These are phyloP conservation scores for Drymonia ruficornis DNA, from an alignment of 2,888 invertebrate genomes.

Conservation along the genomic window DNA sequence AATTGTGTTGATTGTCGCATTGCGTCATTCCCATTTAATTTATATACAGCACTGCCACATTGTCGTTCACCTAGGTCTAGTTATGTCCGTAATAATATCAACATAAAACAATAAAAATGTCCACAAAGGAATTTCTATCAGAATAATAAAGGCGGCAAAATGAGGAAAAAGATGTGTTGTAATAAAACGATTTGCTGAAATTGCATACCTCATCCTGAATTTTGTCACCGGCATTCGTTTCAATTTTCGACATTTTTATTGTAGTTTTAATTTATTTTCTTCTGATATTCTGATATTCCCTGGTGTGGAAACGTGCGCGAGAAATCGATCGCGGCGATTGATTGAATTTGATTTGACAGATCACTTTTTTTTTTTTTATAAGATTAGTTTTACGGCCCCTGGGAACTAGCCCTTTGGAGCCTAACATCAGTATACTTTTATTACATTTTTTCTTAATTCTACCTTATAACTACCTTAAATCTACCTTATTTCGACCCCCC, in stretches of 20 bases:
- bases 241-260: slow-evolving; percentile 60
- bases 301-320: too few relatives aligned
- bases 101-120: neutral
- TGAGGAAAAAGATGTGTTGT: slow-evolving; percentile 4
- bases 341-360: too few relatives aligned
- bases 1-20: slow-evolving; percentile 33
- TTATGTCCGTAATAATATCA: neutral
- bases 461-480: too few relatives aligned
- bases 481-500: too few relatives aligned
- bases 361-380: too few relatives aligned
- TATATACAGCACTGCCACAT: neutral
- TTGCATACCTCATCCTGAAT: slow-evolving; percentile 88
- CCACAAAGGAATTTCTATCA: neutral
- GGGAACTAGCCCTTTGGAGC: too few relatives aligned
- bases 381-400: too few relatives aligned
- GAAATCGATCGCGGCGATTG: neutral
- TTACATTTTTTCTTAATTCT: too few relatives aligned
- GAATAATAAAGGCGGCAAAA: slow-evolving; percentile 35
- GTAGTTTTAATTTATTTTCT: neutral
- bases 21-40: slow-evolving; percentile 46
- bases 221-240: slow-evolving; percentile 76
- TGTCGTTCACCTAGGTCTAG: neutral
- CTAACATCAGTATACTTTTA: too few relatives aligned
- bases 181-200: slow-evolving; percentile 25
- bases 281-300: neutral